phyloP scores from a whole-genome alignment of 2,113 vertebrate species.

The Aythya baeri region DNA sequence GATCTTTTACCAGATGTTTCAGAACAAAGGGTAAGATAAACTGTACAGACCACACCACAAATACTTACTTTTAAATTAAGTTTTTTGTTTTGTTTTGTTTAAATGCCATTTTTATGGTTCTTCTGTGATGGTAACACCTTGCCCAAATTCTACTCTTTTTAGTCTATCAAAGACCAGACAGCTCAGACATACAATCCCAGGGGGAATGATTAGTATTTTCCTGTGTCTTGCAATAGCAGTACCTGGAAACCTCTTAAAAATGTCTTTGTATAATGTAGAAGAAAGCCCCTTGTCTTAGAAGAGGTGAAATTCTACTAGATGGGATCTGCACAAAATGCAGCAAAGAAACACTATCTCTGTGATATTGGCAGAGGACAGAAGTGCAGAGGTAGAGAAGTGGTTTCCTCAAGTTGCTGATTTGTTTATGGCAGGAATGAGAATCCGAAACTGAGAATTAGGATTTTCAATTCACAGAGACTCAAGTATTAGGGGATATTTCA shows the following conservation, averaged over 20 bases:
- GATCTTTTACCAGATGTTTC: neutral
- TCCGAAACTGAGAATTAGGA: neutral
- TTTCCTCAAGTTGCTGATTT: neutral
- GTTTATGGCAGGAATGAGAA: neutral
- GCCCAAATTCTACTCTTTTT: neutral
- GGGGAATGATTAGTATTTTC: conserved; percentile 13
- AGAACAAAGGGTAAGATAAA: neutral
- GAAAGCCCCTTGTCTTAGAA: neutral
- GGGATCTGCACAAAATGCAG: neutral
- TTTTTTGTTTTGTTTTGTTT: neutral
- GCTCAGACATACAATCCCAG: neutral
- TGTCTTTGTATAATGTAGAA: neutral
- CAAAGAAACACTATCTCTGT: neutral
- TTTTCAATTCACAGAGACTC: neutral
- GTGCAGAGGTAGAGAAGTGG: neutral
- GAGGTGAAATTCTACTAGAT: neutral
- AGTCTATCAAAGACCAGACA: neutral
- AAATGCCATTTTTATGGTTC: neutral
- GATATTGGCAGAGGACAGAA: neutral
- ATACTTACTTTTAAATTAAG: neutral
- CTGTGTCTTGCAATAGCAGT: neutral
- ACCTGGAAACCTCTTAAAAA: neutral
- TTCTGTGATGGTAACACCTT: neutral
- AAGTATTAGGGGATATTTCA: neutral
- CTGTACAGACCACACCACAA: neutral